Percentiles rank a stretch among this genome's conserved stretches.
Evolutionary conservation across 2,888 invertebrate species (phyloP).

Genomic region (Tortrix viridana): DNA sequence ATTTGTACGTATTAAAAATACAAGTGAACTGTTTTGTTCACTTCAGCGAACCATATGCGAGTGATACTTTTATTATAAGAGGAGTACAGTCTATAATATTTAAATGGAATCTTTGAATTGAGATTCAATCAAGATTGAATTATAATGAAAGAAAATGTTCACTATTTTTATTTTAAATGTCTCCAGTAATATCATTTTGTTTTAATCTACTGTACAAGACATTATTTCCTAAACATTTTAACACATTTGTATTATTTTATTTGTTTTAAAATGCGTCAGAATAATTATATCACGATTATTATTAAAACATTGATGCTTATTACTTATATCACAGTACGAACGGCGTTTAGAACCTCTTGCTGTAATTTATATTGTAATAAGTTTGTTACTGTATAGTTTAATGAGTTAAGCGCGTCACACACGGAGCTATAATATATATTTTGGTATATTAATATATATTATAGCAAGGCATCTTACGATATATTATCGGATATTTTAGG

Average conservation of each 20-base stretch:
- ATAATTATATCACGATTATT: background rate
- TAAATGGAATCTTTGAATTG: background rate
- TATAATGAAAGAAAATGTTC: background rate
- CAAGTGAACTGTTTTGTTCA: too few relatives aligned
- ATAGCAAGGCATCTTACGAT: too few relatives aligned
- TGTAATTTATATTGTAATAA: slow-evolving; percentile 24
- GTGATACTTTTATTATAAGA: background rate
- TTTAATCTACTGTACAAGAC: too few relatives aligned
- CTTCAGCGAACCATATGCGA: background rate
- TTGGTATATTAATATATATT: too few relatives aligned
- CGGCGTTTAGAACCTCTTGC: slow-evolving; percentile 17
- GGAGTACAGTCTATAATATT: background rate
- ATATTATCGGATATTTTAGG: too few relatives aligned
- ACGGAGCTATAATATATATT: too few relatives aligned
- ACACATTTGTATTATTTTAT: too few relatives aligned
- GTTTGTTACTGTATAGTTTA: slow-evolving; percentile 41
- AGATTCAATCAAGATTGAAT: background rate
- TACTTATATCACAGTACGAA: slow-evolving; percentile 1
- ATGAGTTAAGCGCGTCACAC: too few relatives aligned
- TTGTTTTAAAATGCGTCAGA: background rate
- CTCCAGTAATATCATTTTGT: too few relatives aligned
- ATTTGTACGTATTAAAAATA: too few relatives aligned
- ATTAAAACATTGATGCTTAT: slow-evolving; percentile 10
- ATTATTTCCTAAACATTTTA: too few relatives aligned
- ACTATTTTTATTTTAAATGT: background rate